phyloP scores from a whole-genome alignment of 2,888 invertebrate species.

The Napeogenes sylphis region DNA sequence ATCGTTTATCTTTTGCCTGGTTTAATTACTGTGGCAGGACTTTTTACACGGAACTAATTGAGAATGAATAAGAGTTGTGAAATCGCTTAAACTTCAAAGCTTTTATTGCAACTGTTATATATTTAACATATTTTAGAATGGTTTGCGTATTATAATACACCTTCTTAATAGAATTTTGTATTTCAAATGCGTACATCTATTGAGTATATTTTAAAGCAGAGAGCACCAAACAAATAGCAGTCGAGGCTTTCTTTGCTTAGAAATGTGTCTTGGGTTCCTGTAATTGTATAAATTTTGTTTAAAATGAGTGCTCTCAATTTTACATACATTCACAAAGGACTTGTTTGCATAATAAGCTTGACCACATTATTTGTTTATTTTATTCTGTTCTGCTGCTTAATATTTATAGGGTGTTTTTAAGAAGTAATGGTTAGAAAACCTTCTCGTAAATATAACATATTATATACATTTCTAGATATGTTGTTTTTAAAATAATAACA shows the following conservation, averaged over 20 bases:
- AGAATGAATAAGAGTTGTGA: too few species aligned
- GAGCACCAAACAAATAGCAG: constrained; percentile 15
- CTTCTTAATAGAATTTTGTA: constrained; percentile 15
- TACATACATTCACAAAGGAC: constrained; percentile 5
- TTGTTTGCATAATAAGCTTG: constrained; percentile 4
- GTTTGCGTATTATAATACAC: neutral
- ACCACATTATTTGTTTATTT: neutral
- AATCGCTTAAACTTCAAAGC: too few species aligned
- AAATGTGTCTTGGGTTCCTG: constrained; percentile 10
- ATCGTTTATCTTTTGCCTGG: neutral
- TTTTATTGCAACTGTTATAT: neutral
- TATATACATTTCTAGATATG: too few species aligned
- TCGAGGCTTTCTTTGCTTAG: constrained; percentile 9
- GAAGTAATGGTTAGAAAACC: too few species aligned
- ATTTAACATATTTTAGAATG: neutral
- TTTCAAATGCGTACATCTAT: constrained; percentile 12
- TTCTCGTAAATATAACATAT: too few species aligned
- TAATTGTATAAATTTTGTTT: constrained; percentile 25
- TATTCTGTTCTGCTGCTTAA: neutral
- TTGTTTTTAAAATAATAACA: too few species aligned
- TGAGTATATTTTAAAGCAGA: constrained; percentile 15
- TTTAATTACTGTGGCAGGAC: neutral
- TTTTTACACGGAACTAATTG: too few species aligned
- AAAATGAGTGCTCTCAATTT: constrained; percentile 12
- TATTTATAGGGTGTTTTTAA: too few species aligned